These are phyloP conservation scores for Scrobipalpa atriplicella DNA, from an alignment of 2,888 invertebrate genomes.

Conservation along the genomic window DNA sequence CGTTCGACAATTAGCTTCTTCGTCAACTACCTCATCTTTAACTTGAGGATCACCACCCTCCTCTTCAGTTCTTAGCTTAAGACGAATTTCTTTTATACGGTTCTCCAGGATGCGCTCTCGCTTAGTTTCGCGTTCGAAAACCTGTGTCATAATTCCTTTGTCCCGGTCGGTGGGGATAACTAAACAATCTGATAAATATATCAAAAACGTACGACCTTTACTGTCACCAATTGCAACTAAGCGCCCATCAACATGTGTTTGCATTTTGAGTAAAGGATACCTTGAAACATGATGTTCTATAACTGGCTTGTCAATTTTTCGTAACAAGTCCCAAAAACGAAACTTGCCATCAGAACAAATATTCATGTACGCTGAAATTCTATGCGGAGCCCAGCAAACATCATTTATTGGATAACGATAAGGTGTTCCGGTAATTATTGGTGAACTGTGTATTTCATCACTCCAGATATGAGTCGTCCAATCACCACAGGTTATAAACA, in stretches of 20 bases:
- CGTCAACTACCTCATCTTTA: slow-evolving; percentile 39
- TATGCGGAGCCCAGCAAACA: slow-evolving; percentile 57
- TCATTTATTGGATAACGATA: slow-evolving; percentile 52
- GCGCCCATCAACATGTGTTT: slow-evolving; percentile 84
- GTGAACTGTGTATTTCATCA: slow-evolving; percentile 81
- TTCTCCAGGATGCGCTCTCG: slow-evolving; percentile 94
- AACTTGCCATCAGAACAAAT: slow-evolving; percentile 84
- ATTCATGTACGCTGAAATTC: slow-evolving; percentile 66
- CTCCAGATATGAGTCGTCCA: slow-evolving; percentile 86
- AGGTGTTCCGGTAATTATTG: slow-evolving; percentile 53
- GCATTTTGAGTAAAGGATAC: slow-evolving; percentile 81
- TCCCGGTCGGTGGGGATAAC: slow-evolving; percentile 85
- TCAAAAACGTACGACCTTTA: slow-evolving; percentile 85
- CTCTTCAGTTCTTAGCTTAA: slow-evolving; percentile 77
- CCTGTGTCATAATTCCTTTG: slow-evolving; percentile 85
- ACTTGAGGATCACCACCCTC: slow-evolving; percentile 44
- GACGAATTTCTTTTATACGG: slow-evolving; percentile 89
- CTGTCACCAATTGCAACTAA: slow-evolving; percentile 85
- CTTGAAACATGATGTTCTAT: slow-evolving; percentile 83
- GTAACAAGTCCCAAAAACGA: slow-evolving; percentile 90
- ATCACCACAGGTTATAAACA: slow-evolving; percentile 86
- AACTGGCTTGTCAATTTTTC: slow-evolving; percentile 86
- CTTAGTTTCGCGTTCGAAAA: slow-evolving; percentile 91
- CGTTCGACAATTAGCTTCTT: slow-evolving; percentile 41
- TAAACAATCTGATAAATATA: slow-evolving; percentile 86